Evolutionary conservation across 1,140 invertebrate species (phyloP), one percentile per base, ranked within the genome.

Genomic region (Trachelipus rathkii): DNA sequence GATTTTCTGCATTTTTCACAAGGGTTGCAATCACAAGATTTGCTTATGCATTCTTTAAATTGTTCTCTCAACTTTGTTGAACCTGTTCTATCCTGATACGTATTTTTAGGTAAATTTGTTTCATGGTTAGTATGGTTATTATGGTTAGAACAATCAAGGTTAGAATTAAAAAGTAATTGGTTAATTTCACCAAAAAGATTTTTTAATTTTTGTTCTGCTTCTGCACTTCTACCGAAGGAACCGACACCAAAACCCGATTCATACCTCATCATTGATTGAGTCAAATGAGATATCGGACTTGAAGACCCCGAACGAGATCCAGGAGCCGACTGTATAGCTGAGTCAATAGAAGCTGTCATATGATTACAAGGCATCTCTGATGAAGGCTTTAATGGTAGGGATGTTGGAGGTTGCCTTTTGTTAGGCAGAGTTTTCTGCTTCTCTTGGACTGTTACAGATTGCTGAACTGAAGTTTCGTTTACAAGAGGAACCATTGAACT

Each of bases 221-320:
- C 50, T 60, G 50, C 19, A 60, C 50, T 15, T 15, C 8, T 19
- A 15, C 50, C 50, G 50, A 60, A 60, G 19, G 50, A 2, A 60
- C 11, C 11, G 8, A 13, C 11, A 13, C 50, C 50, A 15, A 60
- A 3, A 19, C 11, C 11, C 11, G 50, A 19, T 19, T 60, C 79
- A 74, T 81, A 81, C 79, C 79, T 81, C 70, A 81, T 71, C 19
- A 78, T 53, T 44, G 79, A 78, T 15, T 76, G 77, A 33, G 71
- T 71, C 67, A 81, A 50, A 43, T 66, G 21, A 13, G 79, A 77
- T 8, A 81, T 43, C 3, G 79, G 79, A 45, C 79, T 81, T 19
- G 79, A 76, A 19, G 79, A 78, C 11, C 73, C 74, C 24, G 79
- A 81, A 24, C 79, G 79, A 19, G 79, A 81, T n/a, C 79, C 79